Conservation (phyloP, 2,113 vertebrate species). For the Thalassarche chlororhynchos region DNA sequence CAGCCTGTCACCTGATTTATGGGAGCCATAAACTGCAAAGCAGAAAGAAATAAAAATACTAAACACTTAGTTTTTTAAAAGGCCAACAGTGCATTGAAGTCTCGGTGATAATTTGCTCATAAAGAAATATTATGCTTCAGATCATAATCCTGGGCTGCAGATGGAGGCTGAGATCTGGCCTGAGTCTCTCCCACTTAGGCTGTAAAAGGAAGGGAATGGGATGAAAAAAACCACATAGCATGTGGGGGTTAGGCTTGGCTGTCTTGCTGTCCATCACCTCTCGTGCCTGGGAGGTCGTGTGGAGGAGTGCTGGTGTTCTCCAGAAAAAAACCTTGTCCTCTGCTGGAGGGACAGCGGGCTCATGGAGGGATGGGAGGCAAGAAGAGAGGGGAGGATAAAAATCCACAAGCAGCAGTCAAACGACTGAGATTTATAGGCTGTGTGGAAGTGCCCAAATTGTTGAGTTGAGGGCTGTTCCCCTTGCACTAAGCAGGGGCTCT, state of each 20-base stretch:
- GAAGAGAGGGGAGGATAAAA: neutral
- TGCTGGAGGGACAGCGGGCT: neutral
- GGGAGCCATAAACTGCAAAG: conserved; percentile 41
- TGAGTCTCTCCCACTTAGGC: neutral
- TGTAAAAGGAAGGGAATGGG: neutral
- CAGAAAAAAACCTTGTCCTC: neutral
- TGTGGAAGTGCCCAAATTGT: neutral
- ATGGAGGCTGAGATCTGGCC: conserved; percentile 4
- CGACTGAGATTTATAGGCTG: neutral
- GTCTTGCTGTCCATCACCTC: neutral
- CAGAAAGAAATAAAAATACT: conserved; percentile 62
- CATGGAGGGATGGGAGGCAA: neutral
- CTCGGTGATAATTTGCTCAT: conserved; percentile 50
- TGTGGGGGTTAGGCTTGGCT: neutral
- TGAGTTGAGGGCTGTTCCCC: neutral
- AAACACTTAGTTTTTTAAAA: conserved; percentile 53
- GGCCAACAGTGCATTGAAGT: conserved; percentile 27
- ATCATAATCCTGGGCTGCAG: conserved; percentile 15
- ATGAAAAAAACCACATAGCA: neutral
- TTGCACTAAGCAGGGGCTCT: neutral
- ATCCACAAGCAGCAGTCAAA: neutral
- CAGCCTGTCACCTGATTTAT: conserved; percentile 39
- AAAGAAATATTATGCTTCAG: conserved; percentile 54
- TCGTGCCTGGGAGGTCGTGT: neutral
- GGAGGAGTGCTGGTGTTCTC: neutral